Conservation (phyloP, 1,140 invertebrate genomes). For the Colletes gigas region DNA sequence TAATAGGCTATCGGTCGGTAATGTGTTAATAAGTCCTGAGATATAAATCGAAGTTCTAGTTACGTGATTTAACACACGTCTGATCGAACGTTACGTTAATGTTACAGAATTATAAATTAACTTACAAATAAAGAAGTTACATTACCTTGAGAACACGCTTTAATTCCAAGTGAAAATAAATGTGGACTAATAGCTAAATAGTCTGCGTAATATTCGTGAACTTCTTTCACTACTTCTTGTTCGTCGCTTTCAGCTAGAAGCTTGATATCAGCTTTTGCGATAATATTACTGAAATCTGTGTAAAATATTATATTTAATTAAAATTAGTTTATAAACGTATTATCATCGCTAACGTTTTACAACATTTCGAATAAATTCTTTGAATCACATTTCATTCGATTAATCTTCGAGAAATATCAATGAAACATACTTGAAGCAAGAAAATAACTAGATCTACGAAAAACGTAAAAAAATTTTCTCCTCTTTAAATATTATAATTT, state of each 20-base stretch:
- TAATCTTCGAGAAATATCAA: no score
- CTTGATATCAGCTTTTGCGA: constrained; percentile 98
- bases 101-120: not conserved
- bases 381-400: no score
- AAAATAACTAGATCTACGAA: no score
- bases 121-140: constrained; percentile 15
- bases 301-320: constrained; percentile 30
- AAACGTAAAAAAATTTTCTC: no score
- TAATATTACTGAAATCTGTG: constrained; percentile 98
- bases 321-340: not conserved
- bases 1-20: no score
- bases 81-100: no score
- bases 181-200: constrained; percentile 95
- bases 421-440: no score
- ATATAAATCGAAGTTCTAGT: no score
- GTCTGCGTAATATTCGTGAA: constrained; percentile 97
- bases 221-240: constrained; percentile 96
- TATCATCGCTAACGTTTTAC: constrained; percentile 9
- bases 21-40: no score
- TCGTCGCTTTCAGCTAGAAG: constrained; percentile 98
- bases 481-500: no score
- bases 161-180: constrained; percentile 90
- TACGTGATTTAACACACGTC: no score
- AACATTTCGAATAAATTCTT: no score
- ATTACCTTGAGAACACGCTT: constrained; percentile 83